phyloP scores from a whole-genome alignment of 2,113 vertebrate species.

The Camelus dromedarius region DNA sequence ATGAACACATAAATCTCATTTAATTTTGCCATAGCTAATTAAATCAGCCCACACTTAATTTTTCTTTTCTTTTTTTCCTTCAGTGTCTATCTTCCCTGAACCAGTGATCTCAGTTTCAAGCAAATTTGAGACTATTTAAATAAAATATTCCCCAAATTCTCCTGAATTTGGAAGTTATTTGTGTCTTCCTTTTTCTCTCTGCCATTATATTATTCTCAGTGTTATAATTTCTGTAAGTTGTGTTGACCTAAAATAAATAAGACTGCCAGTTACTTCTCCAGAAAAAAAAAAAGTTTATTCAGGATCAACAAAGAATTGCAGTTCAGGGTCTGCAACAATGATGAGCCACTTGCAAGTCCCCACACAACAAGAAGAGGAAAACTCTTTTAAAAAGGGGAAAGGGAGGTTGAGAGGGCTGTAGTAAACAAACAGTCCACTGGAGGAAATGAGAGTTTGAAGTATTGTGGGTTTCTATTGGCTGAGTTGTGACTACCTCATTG shows the following conservation, averaged over 20 bases:
- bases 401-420: neutral
- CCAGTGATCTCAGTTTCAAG: neutral
- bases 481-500: neutral
- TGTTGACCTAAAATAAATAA: neutral
- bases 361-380: neutral
- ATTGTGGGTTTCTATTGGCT: neutral
- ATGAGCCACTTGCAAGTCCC: neutral
- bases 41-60: neutral
- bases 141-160: neutral
- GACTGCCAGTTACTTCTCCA: neutral
- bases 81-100: neutral
- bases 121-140: neutral
- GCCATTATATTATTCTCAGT: neutral
- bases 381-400: neutral
- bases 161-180: neutral
- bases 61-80: neutral
- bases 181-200: neutral
- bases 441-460: neutral
- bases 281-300: neutral
- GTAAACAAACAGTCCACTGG: neutral
- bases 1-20: slow-evolving; percentile 2
- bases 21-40: slow-evolving; percentile 15
- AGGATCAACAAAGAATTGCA: neutral
- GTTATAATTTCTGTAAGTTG: neutral
- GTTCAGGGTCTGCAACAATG: neutral